Evolutionary conservation across 37 sponge, comb jelly and placozoan genomes (phyloP).

Genomic region (Eunapius fragilis): DNA sequence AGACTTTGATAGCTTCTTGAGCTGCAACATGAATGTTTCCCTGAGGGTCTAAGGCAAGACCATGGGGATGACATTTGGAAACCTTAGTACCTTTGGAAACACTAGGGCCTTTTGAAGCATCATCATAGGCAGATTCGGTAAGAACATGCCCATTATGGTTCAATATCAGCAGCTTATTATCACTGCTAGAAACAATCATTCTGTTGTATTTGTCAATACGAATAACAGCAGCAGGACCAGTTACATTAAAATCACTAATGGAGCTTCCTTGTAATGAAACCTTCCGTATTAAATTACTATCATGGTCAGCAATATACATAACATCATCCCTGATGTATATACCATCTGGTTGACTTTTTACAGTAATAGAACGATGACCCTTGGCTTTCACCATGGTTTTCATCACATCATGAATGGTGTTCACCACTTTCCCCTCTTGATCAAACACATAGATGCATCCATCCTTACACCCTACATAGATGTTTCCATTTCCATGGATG

Average conservation of each 20-base stretch:
- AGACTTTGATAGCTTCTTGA: slow-evolving; percentile 17
- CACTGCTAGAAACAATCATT: too few species aligned
- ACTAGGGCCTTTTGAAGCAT: slow-evolving; percentile 24
- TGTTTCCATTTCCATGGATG: too few species aligned
- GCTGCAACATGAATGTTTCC: slow-evolving; percentile 50
- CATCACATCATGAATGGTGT: background rate
- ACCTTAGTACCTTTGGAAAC: background rate
- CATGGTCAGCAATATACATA: slow-evolving; percentile 36
- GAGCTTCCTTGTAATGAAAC: slow-evolving; percentile 1
- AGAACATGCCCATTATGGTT: too few species aligned
- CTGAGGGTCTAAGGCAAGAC: slow-evolving; percentile 32
- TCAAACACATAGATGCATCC: too few species aligned
- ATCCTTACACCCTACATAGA: too few species aligned
- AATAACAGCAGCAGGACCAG: slow-evolving; percentile 33
- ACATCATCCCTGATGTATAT: slow-evolving; percentile 36
- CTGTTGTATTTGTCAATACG: too few species aligned
- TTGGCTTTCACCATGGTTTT: slow-evolving; percentile 30
- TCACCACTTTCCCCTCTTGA: too few species aligned
- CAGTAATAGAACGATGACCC: too few species aligned
- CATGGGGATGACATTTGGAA: slow-evolving; percentile 25
- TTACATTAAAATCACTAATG: slow-evolving; percentile 34
- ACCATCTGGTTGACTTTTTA: slow-evolving; percentile 55
- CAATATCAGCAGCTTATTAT: too few species aligned
- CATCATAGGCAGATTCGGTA: too few species aligned
- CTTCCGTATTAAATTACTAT: slow-evolving; percentile 36